A percentile compares a stretch with the other conserved stretches of the same genome.
phyloP scores from a whole-genome alignment of 1,140 invertebrate species.

The Cyphomyrmex costatus region DNA sequence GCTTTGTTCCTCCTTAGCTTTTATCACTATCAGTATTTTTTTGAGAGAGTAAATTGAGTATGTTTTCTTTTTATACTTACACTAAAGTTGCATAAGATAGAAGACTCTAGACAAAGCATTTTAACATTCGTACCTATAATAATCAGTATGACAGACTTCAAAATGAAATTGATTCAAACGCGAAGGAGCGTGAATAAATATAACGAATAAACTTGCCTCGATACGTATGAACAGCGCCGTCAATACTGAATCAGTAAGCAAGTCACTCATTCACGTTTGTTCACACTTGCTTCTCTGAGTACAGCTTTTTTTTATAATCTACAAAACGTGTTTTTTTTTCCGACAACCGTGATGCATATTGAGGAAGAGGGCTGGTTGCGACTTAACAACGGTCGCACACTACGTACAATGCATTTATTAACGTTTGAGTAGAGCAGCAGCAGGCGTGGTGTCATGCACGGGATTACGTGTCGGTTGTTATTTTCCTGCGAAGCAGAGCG shows the following conservation, averaged over 20 bases:
- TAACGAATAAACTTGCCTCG: background rate
- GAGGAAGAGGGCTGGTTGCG: background rate
- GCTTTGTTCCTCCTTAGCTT: too few species aligned
- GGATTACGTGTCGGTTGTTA: slow-evolving; percentile 57
- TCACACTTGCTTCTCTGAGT: background rate
- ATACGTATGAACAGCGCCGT: background rate
- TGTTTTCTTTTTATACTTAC: too few species aligned
- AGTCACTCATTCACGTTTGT: slow-evolving; percentile 12
- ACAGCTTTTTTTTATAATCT: background rate
- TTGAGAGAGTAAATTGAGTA: too few species aligned
- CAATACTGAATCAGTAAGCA: background rate
- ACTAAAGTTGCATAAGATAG: background rate
- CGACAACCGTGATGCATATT: background rate
- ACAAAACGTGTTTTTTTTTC: background rate
- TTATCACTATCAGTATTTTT: too few species aligned
- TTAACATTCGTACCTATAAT: background rate
- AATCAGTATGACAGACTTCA: background rate
- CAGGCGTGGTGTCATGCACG: slow-evolving; percentile 55
- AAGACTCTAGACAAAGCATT: background rate
- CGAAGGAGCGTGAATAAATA: background rate
- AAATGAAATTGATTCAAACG: background rate
- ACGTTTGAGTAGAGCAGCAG: slow-evolving; percentile 33
- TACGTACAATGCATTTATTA: slow-evolving; percentile 61
- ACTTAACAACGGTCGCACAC: slow-evolving; percentile 33
- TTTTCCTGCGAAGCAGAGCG: slow-evolving; percentile 39